Percentiles rank a stretch among this genome's conserved stretches.
These are phyloP conservation scores for Venturia canescens DNA, from an alignment of 1,140 invertebrate species.

Conservation along the genomic window DNA sequence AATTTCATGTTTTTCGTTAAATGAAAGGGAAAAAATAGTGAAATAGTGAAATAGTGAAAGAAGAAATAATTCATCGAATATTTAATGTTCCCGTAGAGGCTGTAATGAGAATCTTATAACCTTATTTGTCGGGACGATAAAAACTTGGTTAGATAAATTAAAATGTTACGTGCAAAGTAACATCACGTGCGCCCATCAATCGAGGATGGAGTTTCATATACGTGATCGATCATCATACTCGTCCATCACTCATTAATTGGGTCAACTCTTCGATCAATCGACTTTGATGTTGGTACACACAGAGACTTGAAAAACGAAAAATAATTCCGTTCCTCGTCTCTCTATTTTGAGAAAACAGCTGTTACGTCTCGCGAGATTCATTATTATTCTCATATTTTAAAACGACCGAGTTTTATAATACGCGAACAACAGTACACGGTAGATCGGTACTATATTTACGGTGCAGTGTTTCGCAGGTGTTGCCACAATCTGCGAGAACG, in stretches of 20 bases:
- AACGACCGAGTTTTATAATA: constrained; percentile 28
- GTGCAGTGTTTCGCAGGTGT: not conserved
- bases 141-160: not conserved
- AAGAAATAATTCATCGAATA: no score
- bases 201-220: not conserved
- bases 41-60: no score
- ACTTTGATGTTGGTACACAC: no score
- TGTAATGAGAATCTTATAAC: no score
- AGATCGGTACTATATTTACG: not conserved
- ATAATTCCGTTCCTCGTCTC: not conserved
- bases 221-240: not conserved
- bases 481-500: constrained; percentile 17
- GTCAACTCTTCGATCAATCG: not conserved
- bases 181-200: not conserved
- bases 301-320: not conserved
- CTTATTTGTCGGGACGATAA: no score
- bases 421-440: not conserved
- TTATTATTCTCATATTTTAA: not conserved
- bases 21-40: no score
- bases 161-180: not conserved
- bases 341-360: not conserved
- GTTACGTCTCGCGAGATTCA: constrained; percentile 4
- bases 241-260: not conserved
- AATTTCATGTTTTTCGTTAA: no score
- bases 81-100: no score